Percentiles rank a stretch among this genome's conserved stretches.
These are phyloP conservation scores for Calliphora vomitoria DNA, from an alignment of 2,888 invertebrate genomes.

Conservation along the genomic window DNA sequence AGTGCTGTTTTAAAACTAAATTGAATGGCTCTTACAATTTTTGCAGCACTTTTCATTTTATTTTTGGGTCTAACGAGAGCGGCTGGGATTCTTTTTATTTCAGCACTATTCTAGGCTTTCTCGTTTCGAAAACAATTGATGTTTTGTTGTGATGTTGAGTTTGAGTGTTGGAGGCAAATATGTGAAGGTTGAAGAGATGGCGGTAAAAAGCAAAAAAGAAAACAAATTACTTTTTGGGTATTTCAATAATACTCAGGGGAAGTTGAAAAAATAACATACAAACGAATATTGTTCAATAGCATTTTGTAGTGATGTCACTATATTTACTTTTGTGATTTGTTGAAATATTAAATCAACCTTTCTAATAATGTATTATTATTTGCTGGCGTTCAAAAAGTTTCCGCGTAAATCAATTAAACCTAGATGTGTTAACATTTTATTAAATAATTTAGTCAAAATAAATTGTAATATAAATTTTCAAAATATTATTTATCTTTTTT, in stretches of 20 bases:
- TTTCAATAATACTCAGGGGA: not conserved
- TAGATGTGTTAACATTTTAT: no score
- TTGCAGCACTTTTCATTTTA: constrained; percentile 18
- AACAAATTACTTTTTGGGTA: not conserved
- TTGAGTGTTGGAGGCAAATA: not conserved
- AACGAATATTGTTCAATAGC: no score
- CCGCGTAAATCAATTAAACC: no score
- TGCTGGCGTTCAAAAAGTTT: no score
- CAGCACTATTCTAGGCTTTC: not conserved
- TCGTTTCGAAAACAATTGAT: not conserved
- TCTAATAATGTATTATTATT: no score
- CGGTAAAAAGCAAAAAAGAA: not conserved
- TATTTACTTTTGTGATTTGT: no score
- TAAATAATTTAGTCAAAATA: no score
- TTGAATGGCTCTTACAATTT: constrained; percentile 78
- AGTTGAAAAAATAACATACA: not conserved
- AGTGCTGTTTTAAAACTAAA: constrained; percentile 50
- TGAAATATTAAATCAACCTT: no score
- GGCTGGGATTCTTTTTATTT: constrained; percentile 18
- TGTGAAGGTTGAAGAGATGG: not conserved
- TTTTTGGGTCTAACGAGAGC: not conserved
- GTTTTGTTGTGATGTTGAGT: not conserved
- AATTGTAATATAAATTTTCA: no score
- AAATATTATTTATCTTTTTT: no score
- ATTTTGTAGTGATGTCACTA: no score